Conservation (phyloP, 1,140 invertebrate species). For the Zaprionus ornatus region DNA sequence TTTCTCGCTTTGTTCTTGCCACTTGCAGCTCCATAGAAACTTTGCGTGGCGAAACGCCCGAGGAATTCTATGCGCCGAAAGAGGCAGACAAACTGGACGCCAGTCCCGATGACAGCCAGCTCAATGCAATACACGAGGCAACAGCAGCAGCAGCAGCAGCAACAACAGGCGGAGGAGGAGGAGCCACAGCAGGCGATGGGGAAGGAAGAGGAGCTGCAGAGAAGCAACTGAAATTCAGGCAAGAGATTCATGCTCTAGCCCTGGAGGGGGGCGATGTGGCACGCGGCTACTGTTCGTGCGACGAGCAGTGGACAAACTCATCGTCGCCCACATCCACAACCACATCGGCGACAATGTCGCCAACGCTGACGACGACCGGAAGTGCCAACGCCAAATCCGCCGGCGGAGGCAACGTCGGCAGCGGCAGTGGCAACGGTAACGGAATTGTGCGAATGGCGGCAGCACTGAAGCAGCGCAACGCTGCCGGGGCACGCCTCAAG, state of each 20-base stretch:
- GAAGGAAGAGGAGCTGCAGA: slow-evolving; percentile 41
- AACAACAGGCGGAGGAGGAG: background rate
- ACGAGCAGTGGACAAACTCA: slow-evolving; percentile 79
- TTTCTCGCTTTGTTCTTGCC: slow-evolving; percentile 9
- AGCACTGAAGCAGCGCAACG: slow-evolving; percentile 33
- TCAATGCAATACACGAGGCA: slow-evolving; percentile 56
- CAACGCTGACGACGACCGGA: slow-evolving; percentile 41
- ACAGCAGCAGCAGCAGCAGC: background rate
- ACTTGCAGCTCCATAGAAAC: slow-evolving; percentile 79
- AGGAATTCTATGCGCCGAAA: slow-evolving; percentile 70
- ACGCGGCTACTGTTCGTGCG: slow-evolving; percentile 78
- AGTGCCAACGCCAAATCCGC: slow-evolving; percentile 40
- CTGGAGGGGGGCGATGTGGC: slow-evolving; percentile 77
- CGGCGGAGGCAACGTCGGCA: slow-evolving; percentile 11
- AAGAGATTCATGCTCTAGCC: slow-evolving; percentile 71
- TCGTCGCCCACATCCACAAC: slow-evolving; percentile 44
- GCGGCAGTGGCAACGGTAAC: slow-evolving; percentile 46
- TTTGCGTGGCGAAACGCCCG: slow-evolving; percentile 70
- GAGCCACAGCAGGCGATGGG: slow-evolving; percentile 3
- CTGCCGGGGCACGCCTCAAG: slow-evolving; percentile 57
- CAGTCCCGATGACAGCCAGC: slow-evolving; percentile 58
- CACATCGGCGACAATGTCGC: slow-evolving; percentile 27
- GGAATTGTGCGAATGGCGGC: slow-evolving; percentile 62
- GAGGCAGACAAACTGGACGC: slow-evolving; percentile 28
- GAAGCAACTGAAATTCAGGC: slow-evolving; percentile 66